Evolutionary conservation across 2,888 invertebrate genomes (phyloP).

Genomic region (Pogonocherus hispidulus): DNA sequence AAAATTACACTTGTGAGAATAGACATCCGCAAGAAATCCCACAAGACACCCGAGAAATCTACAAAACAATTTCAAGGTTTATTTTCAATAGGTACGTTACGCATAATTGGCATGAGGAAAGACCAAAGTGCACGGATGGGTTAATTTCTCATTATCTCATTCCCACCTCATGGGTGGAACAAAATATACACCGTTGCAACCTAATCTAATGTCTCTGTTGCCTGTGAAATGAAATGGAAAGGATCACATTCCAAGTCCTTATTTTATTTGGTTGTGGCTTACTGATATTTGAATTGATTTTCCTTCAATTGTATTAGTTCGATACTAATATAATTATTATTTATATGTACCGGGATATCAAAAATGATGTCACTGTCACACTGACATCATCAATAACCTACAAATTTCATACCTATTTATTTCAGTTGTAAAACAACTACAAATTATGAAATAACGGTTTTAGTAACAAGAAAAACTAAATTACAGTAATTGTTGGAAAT

Average conservation of each 20-base stretch:
- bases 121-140: background rate
- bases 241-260: background rate
- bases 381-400: no score
- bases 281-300: no score
- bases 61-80: conserved; percentile 17
- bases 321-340: no score
- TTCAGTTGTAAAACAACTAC: no score
- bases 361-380: no score
- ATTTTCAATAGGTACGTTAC: conserved; percentile 1
- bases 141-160: conserved; percentile 6
- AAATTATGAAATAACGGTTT: no score
- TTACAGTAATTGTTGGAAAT: no score
- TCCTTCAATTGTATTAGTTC: no score
- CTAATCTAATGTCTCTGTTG: background rate
- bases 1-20: conserved; percentile 20
- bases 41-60: background rate
- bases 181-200: background rate
- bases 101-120: conserved; percentile 15
- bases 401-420: no score
- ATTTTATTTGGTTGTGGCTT: no score
- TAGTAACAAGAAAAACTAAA: no score
- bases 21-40: background rate
- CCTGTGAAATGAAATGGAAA: background rate
- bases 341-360: no score
- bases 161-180: background rate